Base-by-base conservation (phyloP, 1,140 invertebrate genomes). In the Anthonomus grandis region DNA sequence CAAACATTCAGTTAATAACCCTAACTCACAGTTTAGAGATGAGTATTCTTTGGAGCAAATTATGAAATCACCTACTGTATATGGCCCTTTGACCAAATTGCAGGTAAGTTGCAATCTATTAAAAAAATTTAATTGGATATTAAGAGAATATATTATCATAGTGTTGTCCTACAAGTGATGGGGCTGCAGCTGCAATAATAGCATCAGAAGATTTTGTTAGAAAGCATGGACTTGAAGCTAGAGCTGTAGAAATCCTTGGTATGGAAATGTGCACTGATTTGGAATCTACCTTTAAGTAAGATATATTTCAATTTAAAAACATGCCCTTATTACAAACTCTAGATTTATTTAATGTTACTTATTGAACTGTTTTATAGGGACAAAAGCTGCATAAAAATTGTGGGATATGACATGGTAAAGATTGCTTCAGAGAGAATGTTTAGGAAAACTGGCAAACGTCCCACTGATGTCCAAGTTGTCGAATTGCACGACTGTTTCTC, bases 401-500 rank as follows among this genome's bases (percentile, higher is more conserved):
- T 93, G 55, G 94, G 94, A 0, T 97, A 89, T 75, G 97, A 99
- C 64, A 97, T 99, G 95, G 95, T 93, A 0, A 86, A 84, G 70
- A 73, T 81, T 41, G 94, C 95, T 25, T 86, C 93, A 1, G 81
- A 90, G 45, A 83, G 83, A 42, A 71, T 93, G 0, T 98, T 92
- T 64, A 70, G 78, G n/a, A 89, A 92, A 70, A 84, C 91, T 5
- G 84, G 83, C 9, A 79, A 86, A 15, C 83, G 76, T 44, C 88
- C 93, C 2, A 77, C 77, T 8, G 89, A 97, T 71, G 88, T 98
- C 2, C 82, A 98, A 77, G 95, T 99, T 0, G 83, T 99, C n/a
- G 97, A 99, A 74, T 78, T 98, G n/a, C 97, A 99, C 68, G 97
- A 99, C 73, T 99, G 97, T 76, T 99, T 99, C 77, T 95, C 95